Conservation (phyloP, 2,113 vertebrate genomes). For the Malaclemys terrapin region DNA sequence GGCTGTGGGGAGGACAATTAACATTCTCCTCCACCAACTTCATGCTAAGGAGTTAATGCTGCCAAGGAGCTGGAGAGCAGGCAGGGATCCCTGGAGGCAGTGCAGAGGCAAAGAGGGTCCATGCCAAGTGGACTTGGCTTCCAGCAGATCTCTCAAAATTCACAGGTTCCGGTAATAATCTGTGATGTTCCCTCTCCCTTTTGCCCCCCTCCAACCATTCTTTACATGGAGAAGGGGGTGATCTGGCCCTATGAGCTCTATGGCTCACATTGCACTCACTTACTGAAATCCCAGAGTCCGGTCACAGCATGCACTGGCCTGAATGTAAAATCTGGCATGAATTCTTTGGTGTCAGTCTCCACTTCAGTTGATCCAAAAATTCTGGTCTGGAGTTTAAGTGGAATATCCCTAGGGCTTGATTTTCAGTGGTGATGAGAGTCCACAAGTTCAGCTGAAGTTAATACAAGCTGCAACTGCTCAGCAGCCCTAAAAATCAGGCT, state of each 20-base stretch:
- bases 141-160: neutral
- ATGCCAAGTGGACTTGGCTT: neutral
- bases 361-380: neutral
- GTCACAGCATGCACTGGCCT: neutral
- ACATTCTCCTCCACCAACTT: neutral
- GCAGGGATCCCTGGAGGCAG: neutral
- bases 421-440: neutral
- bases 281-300: neutral
- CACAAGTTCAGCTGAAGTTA: neutral
- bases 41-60: neutral
- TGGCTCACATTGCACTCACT: neutral
- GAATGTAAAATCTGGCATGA: neutral
- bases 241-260: neutral
- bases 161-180: neutral
- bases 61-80: neutral
- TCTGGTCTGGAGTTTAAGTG: neutral
- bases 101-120: neutral
- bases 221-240: neutral
- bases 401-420: neutral
- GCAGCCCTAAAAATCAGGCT: neutral
- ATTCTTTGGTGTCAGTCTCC: neutral
- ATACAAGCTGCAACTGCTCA: neutral
- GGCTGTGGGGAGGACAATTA: neutral
- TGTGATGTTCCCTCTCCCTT: neutral
- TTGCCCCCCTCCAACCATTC: neutral